These are phyloP conservation scores for Drosophila koepferae DNA, from an alignment of 2,888 invertebrate species.

Conservation along the genomic window DNA sequence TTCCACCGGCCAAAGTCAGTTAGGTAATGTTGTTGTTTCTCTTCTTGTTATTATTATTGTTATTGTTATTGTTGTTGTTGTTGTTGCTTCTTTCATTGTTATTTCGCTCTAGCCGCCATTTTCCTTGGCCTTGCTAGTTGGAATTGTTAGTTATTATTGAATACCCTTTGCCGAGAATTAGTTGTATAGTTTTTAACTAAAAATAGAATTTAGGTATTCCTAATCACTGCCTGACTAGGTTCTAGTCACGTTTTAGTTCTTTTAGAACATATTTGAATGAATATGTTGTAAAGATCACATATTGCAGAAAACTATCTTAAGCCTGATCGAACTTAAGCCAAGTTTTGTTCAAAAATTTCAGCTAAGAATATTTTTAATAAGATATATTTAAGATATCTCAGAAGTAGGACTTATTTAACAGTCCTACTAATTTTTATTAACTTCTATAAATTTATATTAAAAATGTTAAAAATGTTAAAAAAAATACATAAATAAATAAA, in stretches of 20 bases:
- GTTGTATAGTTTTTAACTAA: not conserved
- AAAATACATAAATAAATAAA: too few relatives aligned
- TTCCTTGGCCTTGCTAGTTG: constrained; percentile 46
- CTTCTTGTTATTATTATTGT: constrained; percentile 10
- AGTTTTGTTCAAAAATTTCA: not conserved
- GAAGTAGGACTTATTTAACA: not conserved
- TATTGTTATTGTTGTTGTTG: constrained; percentile 16
- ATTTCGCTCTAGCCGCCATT: constrained; percentile 44
- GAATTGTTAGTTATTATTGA: constrained; percentile 38
- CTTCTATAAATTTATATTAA: too few relatives aligned
- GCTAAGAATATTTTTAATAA: too few relatives aligned
- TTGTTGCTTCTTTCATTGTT: constrained; percentile 23
- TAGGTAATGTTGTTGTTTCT: constrained; percentile 48
- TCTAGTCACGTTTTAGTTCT: not conserved
- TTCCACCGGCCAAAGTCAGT: constrained; percentile 65
- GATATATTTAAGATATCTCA: not conserved
- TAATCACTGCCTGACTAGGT: not conserved
- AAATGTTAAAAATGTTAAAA: too few relatives aligned
- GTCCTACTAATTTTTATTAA: not conserved
- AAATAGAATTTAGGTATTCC: not conserved
- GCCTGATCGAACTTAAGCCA: not conserved
- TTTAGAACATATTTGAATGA: not conserved
- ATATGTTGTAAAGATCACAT: not conserved
- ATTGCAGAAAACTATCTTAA: not conserved
- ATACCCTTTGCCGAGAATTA: not conserved